Base-by-base conservation (phyloP, 1,140 invertebrate genomes). In the Tetramorium alpestre region DNA sequence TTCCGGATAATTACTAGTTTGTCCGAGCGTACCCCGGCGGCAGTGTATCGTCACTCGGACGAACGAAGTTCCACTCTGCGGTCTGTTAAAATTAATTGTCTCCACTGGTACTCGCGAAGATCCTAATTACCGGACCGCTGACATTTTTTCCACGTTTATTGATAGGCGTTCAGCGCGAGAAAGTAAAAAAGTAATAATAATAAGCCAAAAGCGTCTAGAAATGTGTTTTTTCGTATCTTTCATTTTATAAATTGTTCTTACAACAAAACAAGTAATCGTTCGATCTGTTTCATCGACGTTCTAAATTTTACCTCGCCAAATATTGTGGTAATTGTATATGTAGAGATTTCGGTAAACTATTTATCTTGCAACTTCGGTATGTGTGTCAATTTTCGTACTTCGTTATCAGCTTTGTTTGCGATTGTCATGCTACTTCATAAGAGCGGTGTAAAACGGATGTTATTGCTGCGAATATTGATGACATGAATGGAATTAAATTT, bases 1-100 rank as follows among this genome's bases (percentile, higher is more conserved):
- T 84, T 84, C 41, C 41, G 41, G 69, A 84, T 84, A 84, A 84
- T 84, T 84, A 84, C 80, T 75, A 75, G 54, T 49, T 84, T 60
- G 58, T 25, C 44, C 80, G 28, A 84, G 80, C 67, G 65, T 33
- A 58, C 6, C 25, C 22, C 41, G 16, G 11, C 44, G 76, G 10
- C 28, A n/a, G 13, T 49, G 67, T 25, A 47, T 82, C 80, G 49
- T 56, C 38, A 56, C 41, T 47, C 51, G 11, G 38, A 73, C 10
- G 25, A 58, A 70, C 28, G 4, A 81, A 70, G 38, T 60, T 73
- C 54, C 18, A 13, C 8, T 28, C 38, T 16, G 54, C 38, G 64
- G 64, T 44, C 25, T 25, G 51, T 33, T 38, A 5, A 41, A 82
- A 82, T 82, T 69, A 54, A 81, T 81, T 70, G 41, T 81, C 33